These are phyloP conservation scores for Paratrypauchen microcephalus DNA, from an alignment of 2,797 vertebrate genomes.

Conservation along the genomic window DNA sequence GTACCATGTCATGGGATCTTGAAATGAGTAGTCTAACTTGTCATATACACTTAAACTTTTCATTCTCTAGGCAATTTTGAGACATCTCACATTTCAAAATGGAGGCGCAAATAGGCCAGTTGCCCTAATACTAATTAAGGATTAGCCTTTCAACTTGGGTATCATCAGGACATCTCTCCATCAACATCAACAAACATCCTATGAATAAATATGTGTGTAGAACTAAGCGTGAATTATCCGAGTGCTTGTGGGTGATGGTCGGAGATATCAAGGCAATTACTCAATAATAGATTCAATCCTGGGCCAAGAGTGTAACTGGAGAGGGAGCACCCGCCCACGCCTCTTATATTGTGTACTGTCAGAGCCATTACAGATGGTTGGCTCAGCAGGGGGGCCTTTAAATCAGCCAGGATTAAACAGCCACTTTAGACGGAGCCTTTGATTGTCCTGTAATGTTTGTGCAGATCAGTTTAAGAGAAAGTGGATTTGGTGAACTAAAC, in stretches of 20 bases:
- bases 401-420: conserved; percentile 53
- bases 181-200: conserved; percentile 47
- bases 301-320: conserved; percentile 69
- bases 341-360: conserved; percentile 60
- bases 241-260: conserved; percentile 61
- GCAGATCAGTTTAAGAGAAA: conserved; percentile 47
- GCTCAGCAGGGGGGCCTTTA: conserved; percentile 52
- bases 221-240: conserved; percentile 69
- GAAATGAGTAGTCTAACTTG: no score
- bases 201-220: conserved; percentile 54
- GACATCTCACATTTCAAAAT: conserved; percentile 8
- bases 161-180: conserved; percentile 31
- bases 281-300: conserved; percentile 74
- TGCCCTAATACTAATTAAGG: conserved; percentile 11
- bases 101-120: conserved; percentile 8
- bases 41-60: neutral
- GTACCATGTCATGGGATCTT: no score
- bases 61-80: neutral
- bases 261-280: conserved; percentile 73
- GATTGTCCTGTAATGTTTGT: conserved; percentile 48
- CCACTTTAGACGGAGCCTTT: conserved; percentile 48
- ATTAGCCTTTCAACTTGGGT: conserved; percentile 22
- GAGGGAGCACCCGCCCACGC: conserved; percentile 56
- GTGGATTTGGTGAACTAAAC: conserved; percentile 31
- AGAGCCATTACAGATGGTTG: conserved; percentile 63